phyloP scores from a whole-genome alignment of 2,797 vertebrate species.

The Sebastes alutus region DNA sequence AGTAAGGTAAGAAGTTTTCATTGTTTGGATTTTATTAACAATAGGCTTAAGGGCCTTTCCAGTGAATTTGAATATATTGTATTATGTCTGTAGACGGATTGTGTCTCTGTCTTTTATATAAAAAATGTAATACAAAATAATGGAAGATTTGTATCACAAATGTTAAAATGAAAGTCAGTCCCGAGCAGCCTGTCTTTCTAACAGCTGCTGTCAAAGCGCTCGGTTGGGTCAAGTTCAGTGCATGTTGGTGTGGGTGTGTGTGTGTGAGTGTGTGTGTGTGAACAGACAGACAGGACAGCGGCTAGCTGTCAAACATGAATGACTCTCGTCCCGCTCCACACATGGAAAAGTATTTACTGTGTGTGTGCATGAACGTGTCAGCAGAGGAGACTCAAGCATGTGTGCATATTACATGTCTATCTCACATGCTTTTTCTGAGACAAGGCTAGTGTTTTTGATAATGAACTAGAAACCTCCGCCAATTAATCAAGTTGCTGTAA shows the following conservation, averaged over 20 bases:
- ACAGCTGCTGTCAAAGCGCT: constrained; percentile 49
- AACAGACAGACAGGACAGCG: constrained; percentile 31
- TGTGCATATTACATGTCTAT: background rate
- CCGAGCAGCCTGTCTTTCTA: constrained; percentile 8
- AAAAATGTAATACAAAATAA: background rate
- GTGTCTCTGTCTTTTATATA: background rate
- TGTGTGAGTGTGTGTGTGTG: background rate
- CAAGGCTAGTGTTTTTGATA: background rate
- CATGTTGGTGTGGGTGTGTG: constrained; percentile 15
- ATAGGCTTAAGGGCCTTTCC: background rate
- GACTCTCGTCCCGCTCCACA: constrained; percentile 20
- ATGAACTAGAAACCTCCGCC: background rate
- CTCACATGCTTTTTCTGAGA: background rate
- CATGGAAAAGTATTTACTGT: constrained; percentile 31
- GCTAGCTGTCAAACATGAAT: constrained; percentile 40
- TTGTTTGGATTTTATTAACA: constrained; percentile 8
- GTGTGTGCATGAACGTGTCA: background rate
- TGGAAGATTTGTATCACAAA: background rate
- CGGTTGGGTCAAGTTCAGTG: constrained; percentile 52
- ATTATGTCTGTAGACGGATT: background rate
- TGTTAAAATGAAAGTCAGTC: background rate
- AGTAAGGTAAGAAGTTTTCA: constrained; percentile 63
- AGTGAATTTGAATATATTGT: background rate
- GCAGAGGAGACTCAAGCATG: background rate
- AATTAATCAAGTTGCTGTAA: background rate